Base-by-base conservation (phyloP, 92 coral and sea anemone genomes). In the Palythoa grandis region DNA sequence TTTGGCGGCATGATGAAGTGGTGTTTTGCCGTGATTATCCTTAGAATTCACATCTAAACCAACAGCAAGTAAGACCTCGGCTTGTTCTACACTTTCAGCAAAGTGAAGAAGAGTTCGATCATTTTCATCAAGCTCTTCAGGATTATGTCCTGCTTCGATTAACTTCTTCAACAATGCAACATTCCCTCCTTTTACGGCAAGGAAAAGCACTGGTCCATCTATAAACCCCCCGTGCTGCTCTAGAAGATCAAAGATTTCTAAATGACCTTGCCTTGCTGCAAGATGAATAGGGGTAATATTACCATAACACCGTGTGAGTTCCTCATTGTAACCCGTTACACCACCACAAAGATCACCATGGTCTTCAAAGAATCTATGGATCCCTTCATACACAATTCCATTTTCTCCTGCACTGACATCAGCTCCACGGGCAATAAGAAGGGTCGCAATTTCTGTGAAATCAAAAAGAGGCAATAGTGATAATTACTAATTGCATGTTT, bases 71-170 rank as follows among this genome's bases (percentile, higher is more conserved):
- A 80, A 61, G 23, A 23, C 60, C 15, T 68, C 72, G 20, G 74
- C 85, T 63, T 23, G 74, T 12, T 63, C 85, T 48, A 16, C 85
- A 39, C 57, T 80, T 20, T 56, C 48, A 7, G 66, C 74, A 80
- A 48, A 68, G 65, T 80, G 85, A 80, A 80, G 85, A 57, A 80
- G 74, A 43, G 85, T 80, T 80, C 74, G 72, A 25, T 20, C 58
- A 11, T 80, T 52, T 7, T 50, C 52, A n/a, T 68, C 85, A 29
- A 73, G 85, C 23, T 10, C 38, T 25, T 22, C 15, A 10, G 40
- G 3, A 29, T 80, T 38, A 8, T 23, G 39, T 29, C 85, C 85
- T 63, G 23, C 40, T 3, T 61, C 38, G 54, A 63, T 38, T 23
- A 80, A 39, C 60, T 48, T 63, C 12, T 80, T 47, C 25, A 80